These are phyloP conservation scores for Melipona quadrifasciata DNA, from an alignment of 1,140 invertebrate genomes.

Conservation along the genomic window DNA sequence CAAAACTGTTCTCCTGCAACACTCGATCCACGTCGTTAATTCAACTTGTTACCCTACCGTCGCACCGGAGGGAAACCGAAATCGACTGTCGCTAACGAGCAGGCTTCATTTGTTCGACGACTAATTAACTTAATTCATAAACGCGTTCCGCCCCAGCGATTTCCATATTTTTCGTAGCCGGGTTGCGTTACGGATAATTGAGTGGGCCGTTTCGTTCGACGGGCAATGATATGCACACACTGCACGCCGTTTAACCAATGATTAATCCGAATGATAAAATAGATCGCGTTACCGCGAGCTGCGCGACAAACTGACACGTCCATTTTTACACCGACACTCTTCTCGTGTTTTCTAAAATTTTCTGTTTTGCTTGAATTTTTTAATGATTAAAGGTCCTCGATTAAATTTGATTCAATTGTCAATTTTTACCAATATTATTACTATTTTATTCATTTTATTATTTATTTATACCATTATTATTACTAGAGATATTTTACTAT, in stretches of 20 bases:
- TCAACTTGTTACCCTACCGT: background rate
- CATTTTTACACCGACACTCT: conserved; percentile 4
- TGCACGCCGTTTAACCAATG: conserved; percentile 21
- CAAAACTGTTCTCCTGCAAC: background rate
- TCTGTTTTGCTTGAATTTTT: background rate
- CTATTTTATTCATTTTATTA: too few relatives aligned
- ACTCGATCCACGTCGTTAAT: conserved; percentile 14
- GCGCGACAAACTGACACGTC: conserved; percentile 8
- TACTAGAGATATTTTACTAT: too few relatives aligned
- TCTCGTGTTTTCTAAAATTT: background rate
- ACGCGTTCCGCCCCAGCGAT: conserved; percentile 19
- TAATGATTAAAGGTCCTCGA: too few relatives aligned
- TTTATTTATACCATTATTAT: too few relatives aligned
- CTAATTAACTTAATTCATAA: conserved; percentile 61
- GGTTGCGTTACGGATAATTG: conserved; percentile 37
- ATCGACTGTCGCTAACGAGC: conserved; percentile 32
- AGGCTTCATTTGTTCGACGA: conserved; percentile 25
- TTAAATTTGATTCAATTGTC: background rate
- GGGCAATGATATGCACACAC: conserved; percentile 32
- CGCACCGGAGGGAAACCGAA: background rate
- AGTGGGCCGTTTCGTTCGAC: conserved; percentile 4
- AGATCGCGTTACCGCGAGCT: background rate
- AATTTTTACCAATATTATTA: too few relatives aligned
- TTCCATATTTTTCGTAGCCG: conserved; percentile 3
- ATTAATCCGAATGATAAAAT: conserved; percentile 47